phyloP scores from a whole-genome alignment of 2,113 vertebrate species.

The Aptenodytes forsteri region DNA sequence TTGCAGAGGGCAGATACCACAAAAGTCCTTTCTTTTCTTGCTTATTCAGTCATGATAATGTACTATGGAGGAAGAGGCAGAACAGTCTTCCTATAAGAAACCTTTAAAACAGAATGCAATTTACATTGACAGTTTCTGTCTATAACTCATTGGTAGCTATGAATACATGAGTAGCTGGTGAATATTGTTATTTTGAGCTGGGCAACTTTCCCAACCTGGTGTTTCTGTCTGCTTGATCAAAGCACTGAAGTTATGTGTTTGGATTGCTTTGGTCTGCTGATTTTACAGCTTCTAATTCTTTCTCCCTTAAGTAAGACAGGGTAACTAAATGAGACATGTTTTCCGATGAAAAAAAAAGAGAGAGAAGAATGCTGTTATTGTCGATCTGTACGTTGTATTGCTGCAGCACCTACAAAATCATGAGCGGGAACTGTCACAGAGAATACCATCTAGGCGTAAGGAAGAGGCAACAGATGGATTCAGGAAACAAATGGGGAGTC shows the following conservation, averaged over 20 bases:
- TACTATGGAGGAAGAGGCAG: background rate
- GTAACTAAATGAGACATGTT: background rate
- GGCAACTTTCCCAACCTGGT: background rate
- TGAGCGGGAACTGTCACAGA: background rate
- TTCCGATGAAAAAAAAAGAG: background rate
- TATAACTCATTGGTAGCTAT: background rate
- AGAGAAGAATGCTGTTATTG: background rate
- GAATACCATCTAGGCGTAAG: background rate
- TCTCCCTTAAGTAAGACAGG: background rate
- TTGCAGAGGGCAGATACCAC: background rate
- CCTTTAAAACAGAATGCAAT: background rate
- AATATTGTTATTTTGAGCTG: background rate
- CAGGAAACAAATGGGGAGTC: background rate
- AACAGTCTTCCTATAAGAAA: background rate
- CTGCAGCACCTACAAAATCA: background rate
- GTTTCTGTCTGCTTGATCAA: background rate
- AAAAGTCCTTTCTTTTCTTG: background rate
- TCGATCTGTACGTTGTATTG: background rate
- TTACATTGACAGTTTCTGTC: background rate
- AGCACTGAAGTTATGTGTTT: background rate
- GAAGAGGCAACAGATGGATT: background rate
- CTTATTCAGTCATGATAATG: background rate
- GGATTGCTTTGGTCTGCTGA: background rate
- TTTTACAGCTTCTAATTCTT: background rate
- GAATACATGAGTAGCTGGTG: background rate